Evolutionary conservation across 2,113 vertebrate species (phyloP), one percentile per base, ranked within the genome.

Genomic region (Ia io): DNA sequence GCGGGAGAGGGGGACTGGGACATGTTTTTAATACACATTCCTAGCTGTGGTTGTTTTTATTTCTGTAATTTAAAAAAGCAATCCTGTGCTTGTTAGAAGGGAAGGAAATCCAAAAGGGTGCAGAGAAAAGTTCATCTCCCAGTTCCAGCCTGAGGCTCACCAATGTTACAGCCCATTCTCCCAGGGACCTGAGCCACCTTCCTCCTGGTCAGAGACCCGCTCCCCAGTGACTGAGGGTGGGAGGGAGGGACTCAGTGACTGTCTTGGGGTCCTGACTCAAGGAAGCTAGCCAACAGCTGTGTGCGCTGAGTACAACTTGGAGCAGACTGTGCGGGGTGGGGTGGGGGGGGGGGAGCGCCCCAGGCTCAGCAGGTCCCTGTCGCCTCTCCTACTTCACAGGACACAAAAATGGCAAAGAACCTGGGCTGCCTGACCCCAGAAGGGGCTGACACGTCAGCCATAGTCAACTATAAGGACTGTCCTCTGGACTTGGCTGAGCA

Each of bases 1-100:
- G 3, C 0, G 0, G n/a, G n/a, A 2, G 18, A 1, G 3, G 37
- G 4, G 28, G 3, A 10, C 37, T 6, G 71, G 47, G 23, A 78
- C 37, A 3, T 37, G 40, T 61, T 61, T 63, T 59, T 5, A 40
- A 40, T 10, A 49, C 28, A 30, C 6, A 12, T 18, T 69, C 47
- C 40, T 6, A 28, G 30, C 12, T 30, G 22, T 47, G 12, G 23
- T 25, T 32, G 3, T 22, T 9, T 73, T 71, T 49, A 17, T 42
- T 63, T 51, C 25, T 49, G 40, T 44, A 37, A 63, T 18, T 42
- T 44, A 1, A 12, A 11, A 53, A 28, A 70, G 10, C 1, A 59
- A 11, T 49, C 40, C 67, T 23, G 3, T 16, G 18, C 12, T 74
- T 12, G 0, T 6, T 16, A 63, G 42, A 53, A 16, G 3, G 53